Conservation (phyloP, 2,113 vertebrate genomes). For the Oreochromis spilurus region DNA sequence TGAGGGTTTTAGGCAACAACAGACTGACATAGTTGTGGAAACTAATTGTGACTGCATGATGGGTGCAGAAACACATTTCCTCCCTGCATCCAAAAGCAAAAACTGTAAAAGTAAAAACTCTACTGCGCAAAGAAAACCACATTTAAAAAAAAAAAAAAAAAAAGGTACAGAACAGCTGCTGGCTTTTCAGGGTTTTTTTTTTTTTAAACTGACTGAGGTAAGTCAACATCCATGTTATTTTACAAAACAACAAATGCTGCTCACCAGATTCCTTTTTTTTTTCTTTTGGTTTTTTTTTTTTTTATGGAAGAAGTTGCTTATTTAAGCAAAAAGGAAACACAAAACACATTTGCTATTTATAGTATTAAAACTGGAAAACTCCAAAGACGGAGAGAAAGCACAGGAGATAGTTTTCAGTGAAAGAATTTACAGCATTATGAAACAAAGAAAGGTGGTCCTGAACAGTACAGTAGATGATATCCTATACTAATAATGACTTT, state of each 20-base stretch:
- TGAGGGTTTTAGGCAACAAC: not conserved
- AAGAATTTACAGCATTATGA: not conserved
- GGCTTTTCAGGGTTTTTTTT: not conserved
- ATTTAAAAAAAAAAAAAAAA: too few species aligned
- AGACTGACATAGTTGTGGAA: not conserved
- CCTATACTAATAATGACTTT: not conserved
- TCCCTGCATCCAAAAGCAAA: not conserved
- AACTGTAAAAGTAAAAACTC: not conserved
- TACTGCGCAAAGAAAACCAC: not conserved
- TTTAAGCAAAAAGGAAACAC: not conserved
- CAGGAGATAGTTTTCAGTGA: not conserved
- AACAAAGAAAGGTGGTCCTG: not conserved
- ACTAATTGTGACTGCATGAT: not conserved
- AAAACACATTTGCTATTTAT: not conserved
- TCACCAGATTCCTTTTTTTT: not conserved
- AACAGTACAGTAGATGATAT: not conserved
- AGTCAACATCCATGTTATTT: not conserved
- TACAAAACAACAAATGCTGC: not conserved
- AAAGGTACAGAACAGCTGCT: not conserved
- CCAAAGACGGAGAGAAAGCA: not conserved
- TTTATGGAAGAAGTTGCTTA: not conserved
- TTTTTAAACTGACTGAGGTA: accelerated
- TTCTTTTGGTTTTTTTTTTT: not conserved
- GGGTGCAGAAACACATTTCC: not conserved
- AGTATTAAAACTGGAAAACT: not conserved